phyloP scores from a whole-genome alignment of 2,888 invertebrate species.

The Machimus atricapillus region DNA sequence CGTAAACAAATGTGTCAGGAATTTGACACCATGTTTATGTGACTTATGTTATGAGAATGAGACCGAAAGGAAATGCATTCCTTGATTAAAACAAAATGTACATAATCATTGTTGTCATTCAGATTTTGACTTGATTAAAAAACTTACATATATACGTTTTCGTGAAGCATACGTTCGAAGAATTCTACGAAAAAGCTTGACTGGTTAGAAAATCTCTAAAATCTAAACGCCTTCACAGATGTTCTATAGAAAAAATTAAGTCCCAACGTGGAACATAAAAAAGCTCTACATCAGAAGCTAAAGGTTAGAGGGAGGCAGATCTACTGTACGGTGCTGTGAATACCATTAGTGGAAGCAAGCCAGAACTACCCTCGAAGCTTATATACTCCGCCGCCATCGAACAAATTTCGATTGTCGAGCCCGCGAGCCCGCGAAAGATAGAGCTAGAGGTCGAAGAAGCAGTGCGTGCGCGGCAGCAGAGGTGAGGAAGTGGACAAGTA shows the following conservation, averaged over 20 bases:
- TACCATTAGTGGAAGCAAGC: not conserved
- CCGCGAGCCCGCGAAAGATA: not conserved
- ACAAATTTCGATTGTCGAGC: not conserved
- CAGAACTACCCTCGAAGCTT: not conserved
- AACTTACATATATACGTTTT: not conserved
- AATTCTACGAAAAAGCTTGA: not conserved
- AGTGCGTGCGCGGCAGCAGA: not conserved
- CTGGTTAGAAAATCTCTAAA: not conserved
- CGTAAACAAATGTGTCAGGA: too few species aligned
- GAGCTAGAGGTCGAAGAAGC: not conserved
- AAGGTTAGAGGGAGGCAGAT: not conserved
- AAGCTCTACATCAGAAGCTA: not conserved
- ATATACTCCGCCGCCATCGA: not conserved
- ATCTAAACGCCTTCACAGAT: not conserved
- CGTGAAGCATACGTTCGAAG: not conserved
- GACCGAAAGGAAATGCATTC: not conserved
- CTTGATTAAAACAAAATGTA: not conserved
- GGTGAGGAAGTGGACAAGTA: not conserved
- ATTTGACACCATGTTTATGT: not conserved
- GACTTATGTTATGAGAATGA: too few species aligned
- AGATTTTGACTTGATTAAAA: not conserved
- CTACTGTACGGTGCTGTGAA: not conserved
- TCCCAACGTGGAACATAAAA: not conserved
- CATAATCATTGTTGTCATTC: not conserved
- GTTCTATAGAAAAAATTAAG: not conserved